These are phyloP conservation scores for Timema podura DNA, from an alignment of 2,888 invertebrate species.

Conservation along the genomic window DNA sequence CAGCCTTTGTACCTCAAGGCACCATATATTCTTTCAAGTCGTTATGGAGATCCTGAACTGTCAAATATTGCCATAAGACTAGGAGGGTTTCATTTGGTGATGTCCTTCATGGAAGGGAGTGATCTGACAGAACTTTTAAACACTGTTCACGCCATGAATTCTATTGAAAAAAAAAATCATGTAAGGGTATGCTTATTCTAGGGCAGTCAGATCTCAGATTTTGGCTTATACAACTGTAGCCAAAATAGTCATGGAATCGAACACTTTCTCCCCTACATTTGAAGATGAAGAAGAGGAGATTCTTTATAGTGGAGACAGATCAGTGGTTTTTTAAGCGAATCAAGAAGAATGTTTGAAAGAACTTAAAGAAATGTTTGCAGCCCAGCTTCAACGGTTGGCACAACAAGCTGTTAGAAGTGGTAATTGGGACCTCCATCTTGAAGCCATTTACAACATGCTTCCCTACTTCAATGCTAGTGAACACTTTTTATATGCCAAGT, in stretches of 20 bases:
- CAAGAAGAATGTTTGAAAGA: background rate
- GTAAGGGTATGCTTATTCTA: background rate
- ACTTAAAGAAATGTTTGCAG: slow-evolving; percentile 11
- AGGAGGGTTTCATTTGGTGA: no score
- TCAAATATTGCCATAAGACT: no score
- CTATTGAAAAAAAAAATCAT: slow-evolving; percentile 4
- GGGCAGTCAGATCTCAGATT: background rate
- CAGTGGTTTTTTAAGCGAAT: slow-evolving; percentile 11
- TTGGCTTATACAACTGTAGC: background rate
- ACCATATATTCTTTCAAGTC: no score
- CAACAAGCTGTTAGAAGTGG: slow-evolving; percentile 19
- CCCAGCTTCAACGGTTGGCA: background rate
- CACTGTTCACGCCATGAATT: background rate
- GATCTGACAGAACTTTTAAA: no score
- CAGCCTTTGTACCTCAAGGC: no score
- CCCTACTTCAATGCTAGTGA: slow-evolving; percentile 30
- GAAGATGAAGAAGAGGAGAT: background rate
- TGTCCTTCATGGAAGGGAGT: no score
- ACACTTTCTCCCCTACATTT: background rate
- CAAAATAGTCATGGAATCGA: background rate
- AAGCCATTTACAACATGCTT: slow-evolving; percentile 25
- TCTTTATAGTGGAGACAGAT: slow-evolving; percentile 1
- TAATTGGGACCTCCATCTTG: slow-evolving; percentile 27
- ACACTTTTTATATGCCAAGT: slow-evolving; percentile 31
- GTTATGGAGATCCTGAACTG: no score